Base-by-base conservation (phyloP, 2,113 vertebrate genomes). In the Esox niger region DNA sequence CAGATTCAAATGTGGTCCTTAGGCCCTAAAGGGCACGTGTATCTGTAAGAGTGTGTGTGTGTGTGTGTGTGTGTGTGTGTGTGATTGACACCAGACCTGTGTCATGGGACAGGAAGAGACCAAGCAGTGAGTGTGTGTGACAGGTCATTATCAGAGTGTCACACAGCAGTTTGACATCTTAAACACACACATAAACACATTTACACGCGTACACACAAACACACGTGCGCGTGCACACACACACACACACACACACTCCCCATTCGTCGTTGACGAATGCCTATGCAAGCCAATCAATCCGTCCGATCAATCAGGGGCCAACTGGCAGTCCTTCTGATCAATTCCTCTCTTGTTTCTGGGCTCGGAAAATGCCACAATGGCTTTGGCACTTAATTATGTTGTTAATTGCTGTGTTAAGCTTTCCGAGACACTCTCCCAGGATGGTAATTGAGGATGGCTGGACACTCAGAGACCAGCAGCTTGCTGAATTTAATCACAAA, bases 331-430 rank as follows among this genome's bases (percentile, higher is more conserved):
- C 88, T 78, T 70, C 79, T 88, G 87, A 90, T 92, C 90, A 90
- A 91, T 92, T 82, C 57, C 31, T 64, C 77, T 87, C 89, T 91
- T 86, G 90, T 90, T 92, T 84, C 84, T 64, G 62, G 75, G 82
- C 76, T 82, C 71, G 74, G 77, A 70, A 87, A 86, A 86, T 67
- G 88, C 78, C 88, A 88, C 82, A 86, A 83, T 84, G 79, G 82
- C 88, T 84, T 86, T 89, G 88, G 77, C 89, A 90, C 91, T 91
- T 91, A 92, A 92, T 92, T 88, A 92, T 90, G 87, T 90, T 92
- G 90, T 90, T 92, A 92, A 92, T 92, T 91, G 91, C 90, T 85
- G 89, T 75, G 86, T 91, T 91, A 91, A 90, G 88, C 89, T 85
- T 90, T 88, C 88, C 82, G 83, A 88, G 86, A 84, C 88, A 85